Percentiles rank a stretch among this genome's conserved stretches.
phyloP scores from a whole-genome alignment of 2,888 invertebrate species.

The Parnassius mnemosyne region DNA sequence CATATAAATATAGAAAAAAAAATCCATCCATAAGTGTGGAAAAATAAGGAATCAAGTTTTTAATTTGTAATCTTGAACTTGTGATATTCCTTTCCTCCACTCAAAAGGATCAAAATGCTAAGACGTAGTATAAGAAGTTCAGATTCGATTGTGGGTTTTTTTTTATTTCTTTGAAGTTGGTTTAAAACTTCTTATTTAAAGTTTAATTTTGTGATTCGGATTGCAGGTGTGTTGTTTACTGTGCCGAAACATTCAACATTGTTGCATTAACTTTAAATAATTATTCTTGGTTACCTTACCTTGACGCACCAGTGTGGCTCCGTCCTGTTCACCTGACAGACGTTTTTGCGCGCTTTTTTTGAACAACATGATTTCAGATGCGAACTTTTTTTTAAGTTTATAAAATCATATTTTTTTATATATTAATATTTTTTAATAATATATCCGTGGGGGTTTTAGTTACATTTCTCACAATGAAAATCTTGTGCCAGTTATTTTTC shows the following conservation, averaged over 20 bases:
- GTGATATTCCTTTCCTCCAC: too few relatives aligned
- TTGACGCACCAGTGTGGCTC: slow-evolving; percentile 12
- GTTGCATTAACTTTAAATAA: slow-evolving; percentile 7
- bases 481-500: slow-evolving; percentile 43
- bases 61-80: too few relatives aligned
- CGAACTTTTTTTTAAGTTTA: neutral
- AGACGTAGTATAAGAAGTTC: too few relatives aligned
- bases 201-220: too few relatives aligned
- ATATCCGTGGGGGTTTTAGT: neutral
- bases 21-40: too few relatives aligned
- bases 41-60: too few relatives aligned
- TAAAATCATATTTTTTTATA: too few relatives aligned
- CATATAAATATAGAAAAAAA: too few relatives aligned
- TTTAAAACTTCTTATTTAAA: too few relatives aligned
- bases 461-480: slow-evolving; percentile 42
- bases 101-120: too few relatives aligned
- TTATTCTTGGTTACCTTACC: slow-evolving; percentile 8
- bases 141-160: too few relatives aligned
- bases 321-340: slow-evolving; percentile 6
- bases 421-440: neutral
- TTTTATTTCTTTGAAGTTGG: too few relatives aligned
- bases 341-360: slow-evolving; percentile 14
- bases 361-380: neutral
- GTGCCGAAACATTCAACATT: slow-evolving; percentile 4
- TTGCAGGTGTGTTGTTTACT: neutral